phyloP scores from a whole-genome alignment of 2,797 vertebrate species.

The Amphiprion clarkii region DNA sequence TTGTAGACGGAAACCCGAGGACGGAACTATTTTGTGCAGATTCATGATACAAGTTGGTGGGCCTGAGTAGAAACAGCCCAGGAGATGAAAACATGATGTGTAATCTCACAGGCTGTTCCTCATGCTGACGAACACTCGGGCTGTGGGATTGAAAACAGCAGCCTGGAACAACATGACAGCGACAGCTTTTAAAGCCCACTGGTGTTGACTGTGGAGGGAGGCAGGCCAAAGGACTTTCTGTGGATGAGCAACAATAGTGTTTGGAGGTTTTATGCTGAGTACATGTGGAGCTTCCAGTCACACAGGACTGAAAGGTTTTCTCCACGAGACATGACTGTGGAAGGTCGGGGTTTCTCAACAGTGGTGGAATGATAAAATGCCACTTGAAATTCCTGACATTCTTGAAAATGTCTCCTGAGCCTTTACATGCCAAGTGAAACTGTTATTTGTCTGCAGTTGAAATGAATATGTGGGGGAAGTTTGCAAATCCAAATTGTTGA shows the following conservation, averaged over 20 bases:
- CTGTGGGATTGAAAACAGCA: neutral
- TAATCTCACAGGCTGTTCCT: too few relatives aligned
- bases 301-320: constrained; percentile 16
- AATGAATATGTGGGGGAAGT: neutral
- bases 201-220: neutral
- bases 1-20: neutral
- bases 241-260: neutral
- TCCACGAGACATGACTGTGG: constrained; percentile 7
- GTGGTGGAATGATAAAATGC: neutral
- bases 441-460: neutral
- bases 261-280: constrained; percentile 5
- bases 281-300: neutral
- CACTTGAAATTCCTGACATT: neutral
- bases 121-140: neutral
- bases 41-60: too few relatives aligned
- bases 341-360: constrained; percentile 5
- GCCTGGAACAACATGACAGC: neutral
- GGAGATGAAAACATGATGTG: neutral
- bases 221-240: neutral
- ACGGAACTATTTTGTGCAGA: neutral
- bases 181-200: neutral
- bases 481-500: neutral
- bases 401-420: neutral
- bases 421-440: neutral
- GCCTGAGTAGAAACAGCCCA: neutral